A percentile compares a stretch with the other conserved stretches of the same genome.
Evolutionary conservation across 2,888 invertebrate species (phyloP).

Genomic region (Caenorhabditis uteleia): DNA sequence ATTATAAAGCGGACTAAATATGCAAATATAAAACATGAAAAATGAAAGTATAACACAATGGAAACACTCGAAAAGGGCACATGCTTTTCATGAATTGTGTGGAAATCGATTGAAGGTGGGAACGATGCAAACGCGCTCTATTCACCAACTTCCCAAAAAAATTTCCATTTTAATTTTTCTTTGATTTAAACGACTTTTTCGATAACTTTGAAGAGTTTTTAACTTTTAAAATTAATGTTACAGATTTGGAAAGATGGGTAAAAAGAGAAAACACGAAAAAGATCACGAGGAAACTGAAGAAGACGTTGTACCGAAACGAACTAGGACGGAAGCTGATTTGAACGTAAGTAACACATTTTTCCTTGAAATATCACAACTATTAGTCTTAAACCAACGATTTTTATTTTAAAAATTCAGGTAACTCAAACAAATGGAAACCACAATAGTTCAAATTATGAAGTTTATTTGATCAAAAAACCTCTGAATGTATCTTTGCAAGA

Average conservation of each 20-base stretch:
- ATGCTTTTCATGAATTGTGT: no score
- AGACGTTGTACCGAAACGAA: no score
- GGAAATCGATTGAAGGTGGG: constrained; percentile 18
- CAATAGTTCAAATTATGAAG: neutral
- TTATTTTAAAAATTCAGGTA: no score
- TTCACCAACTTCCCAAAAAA: constrained; percentile 4
- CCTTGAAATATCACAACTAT: no score
- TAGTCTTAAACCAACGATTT: no score
- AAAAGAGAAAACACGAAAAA: constrained; percentile 26
- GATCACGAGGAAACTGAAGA: constrained; percentile 4
- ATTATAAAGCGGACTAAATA: no score
- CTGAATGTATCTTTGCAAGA: constrained; percentile 19
- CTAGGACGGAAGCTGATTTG: no score
- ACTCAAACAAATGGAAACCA: no score
- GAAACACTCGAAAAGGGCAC: no score
- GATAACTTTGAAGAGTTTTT: constrained; percentile 2
- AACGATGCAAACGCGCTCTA: constrained; percentile 21
- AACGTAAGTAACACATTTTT: no score
- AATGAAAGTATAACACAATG: no score
- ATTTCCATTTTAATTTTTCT: constrained; percentile 4
- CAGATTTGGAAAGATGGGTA: constrained; percentile 13
- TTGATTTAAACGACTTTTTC: constrained; percentile 1
- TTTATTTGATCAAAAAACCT: constrained; percentile 25
- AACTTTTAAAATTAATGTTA: constrained; percentile 1
- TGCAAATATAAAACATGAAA: no score